Evolutionary conservation across 1,140 invertebrate species (phyloP).

Genomic region (Argopecten irradians): DNA sequence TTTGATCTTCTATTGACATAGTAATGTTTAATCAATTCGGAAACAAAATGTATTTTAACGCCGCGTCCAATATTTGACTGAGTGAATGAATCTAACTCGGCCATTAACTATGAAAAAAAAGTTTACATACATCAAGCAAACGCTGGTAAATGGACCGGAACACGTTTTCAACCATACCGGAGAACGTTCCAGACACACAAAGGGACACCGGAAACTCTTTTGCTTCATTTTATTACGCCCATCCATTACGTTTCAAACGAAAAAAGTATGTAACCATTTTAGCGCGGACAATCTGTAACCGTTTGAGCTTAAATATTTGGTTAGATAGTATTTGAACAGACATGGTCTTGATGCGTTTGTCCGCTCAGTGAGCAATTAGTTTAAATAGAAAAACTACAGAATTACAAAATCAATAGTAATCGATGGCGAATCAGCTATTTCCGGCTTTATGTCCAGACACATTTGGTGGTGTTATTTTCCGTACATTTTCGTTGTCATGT

Average conservation of each 20-base stretch:
- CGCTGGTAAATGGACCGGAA: background rate
- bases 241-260: background rate
- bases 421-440: background rate
- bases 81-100: background rate
- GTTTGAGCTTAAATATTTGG: background rate
- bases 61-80: background rate
- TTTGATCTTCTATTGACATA: background rate
- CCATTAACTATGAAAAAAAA: background rate
- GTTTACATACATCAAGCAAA: background rate
- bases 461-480: background rate
- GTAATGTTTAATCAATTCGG: background rate
- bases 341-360: background rate
- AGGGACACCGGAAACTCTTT: background rate
- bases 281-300: background rate
- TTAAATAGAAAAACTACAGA: background rate
- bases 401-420: slow-evolving; percentile 9
- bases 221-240: background rate
- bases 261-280: background rate
- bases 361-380: background rate
- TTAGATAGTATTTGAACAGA: background rate
- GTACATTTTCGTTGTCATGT: background rate
- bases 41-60: background rate
- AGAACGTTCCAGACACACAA: background rate
- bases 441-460: background rate
- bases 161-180: background rate